Base-by-base conservation (phyloP, 2,797 vertebrate species). In the Sebastes itinus region DNA sequence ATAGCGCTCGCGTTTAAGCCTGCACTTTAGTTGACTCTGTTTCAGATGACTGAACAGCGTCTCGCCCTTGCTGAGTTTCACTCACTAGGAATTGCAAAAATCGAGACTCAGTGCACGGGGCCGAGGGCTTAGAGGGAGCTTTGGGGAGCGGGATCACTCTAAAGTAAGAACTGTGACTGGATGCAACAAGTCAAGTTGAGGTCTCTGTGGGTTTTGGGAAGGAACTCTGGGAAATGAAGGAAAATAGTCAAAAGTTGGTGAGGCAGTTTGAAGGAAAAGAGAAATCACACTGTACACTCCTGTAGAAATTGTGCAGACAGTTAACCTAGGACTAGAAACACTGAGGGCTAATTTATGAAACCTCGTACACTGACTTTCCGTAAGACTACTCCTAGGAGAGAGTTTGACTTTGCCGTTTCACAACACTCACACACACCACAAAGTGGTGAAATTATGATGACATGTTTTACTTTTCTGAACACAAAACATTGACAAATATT, bases 21-120 rank as follows among this genome's bases (percentile, higher is more conserved):
- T 81, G 72, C 65, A 65, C 87, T 84, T 78, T 58, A 74, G 76
- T 68, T 72, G 66, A 88, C 76, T 82, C 56, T 25, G 78, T 77
- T 77, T 79, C 66, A 62, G 63, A 66, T 77, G 85, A 54, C 69
- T 72, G 55, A 76, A 2, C 81, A 79, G 62, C 54, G 2, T 28
- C 74, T 77, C 6, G 60, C 58, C 63, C 72, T 78, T 4, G 10
- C 62, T 7, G 23, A 76, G 72, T 22, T 72, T 68, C 61, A 78
- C 64, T 77, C 64, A 49, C 71, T 38, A 74, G 46, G 74, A 82
- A 82, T 72, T 59, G 77, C 68, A 78, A 77, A 80, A 80, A 74
- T 6, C 8, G 2, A 70, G 70, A 58, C 77, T 75, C 69, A 62
- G 70, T 9, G 30, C 74, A 55, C 6, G 12, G 68, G 73, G 72